phyloP scores from a whole-genome alignment of 2,113 vertebrate species.

The Conger conger region DNA sequence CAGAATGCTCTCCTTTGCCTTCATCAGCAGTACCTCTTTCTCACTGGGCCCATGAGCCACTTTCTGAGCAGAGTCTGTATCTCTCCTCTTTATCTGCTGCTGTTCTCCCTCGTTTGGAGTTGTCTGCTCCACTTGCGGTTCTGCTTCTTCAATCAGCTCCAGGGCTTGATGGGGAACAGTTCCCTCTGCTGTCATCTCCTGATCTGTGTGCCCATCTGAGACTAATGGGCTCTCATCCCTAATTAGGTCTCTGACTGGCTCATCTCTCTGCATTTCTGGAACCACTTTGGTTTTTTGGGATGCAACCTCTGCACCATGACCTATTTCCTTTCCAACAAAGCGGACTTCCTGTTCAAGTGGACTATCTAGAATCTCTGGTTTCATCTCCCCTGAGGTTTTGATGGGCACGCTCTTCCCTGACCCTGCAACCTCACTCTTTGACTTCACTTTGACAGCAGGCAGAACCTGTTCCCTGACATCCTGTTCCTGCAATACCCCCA shows the following conservation, averaged over 20 bases:
- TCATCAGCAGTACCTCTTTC: slow-evolving; percentile 64
- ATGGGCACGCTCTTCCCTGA: background rate
- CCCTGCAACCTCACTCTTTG: background rate
- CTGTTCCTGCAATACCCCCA: background rate
- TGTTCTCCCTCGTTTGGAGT: slow-evolving; percentile 28
- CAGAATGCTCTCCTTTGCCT: slow-evolving; percentile 70
- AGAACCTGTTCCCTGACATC: background rate
- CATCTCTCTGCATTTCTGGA: background rate
- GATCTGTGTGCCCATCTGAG: slow-evolving; percentile 5
- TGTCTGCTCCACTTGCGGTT: slow-evolving; percentile 29
- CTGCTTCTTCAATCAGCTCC: background rate
- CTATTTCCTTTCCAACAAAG: background rate
- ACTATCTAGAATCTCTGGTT: background rate
- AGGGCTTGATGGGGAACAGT: background rate
- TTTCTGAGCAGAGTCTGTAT: slow-evolving; percentile 43
- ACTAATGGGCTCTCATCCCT: background rate
- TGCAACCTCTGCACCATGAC: background rate
- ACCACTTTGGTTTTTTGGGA: background rate
- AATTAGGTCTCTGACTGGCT: background rate
- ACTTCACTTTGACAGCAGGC: background rate
- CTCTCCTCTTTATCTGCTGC: slow-evolving; percentile 45
- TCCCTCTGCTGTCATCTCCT: accelerated
- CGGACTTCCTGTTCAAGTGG: background rate
- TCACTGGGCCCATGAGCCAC: slow-evolving; percentile 47
- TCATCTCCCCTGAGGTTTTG: slow-evolving; percentile 24